Base-by-base conservation (phyloP, 2,113 vertebrate genomes). In the Atrichornis clamosus region DNA sequence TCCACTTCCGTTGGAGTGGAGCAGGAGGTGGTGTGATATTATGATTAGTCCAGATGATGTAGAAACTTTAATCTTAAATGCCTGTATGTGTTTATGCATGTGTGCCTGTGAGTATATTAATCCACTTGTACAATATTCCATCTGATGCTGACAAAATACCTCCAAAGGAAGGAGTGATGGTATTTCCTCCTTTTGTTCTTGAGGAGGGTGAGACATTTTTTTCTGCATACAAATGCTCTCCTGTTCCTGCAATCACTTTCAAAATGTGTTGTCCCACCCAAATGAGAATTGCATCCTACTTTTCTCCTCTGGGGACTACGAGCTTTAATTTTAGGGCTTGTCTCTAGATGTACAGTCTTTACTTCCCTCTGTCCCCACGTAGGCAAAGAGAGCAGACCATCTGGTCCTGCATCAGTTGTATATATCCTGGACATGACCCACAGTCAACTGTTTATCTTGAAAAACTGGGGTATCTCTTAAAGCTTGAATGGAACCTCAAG, bases 141-240 rank as follows among this genome's bases (percentile, higher is more conserved):
- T 84, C 39, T 89, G 64, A 95, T 78, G 47, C 50, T 94, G 86
- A 84, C 56, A 92, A 95, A 92, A 90, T 81, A 81, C 52, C 46
- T 89, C 60, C 35, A 81, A 89, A 90, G 83, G 92, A 88, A 94
- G 46, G 56, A 92, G 11, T 80, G 95, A 59, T 88, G 90, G 19
- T 84, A 95, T 97, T 97, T 97, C 96, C 96, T 96, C 27, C 94
- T 89, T 96, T 97, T 97, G 95, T 97, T 89, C 73, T 81, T 88
- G 44, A 92, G 68, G 39, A 81, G 64, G 21, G 79, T 47, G 92
- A 93, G 80, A 77, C 33, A 3, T 68, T 46, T 82, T 92, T 93
- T 91, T 86, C 79, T 86, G 64, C 39, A 39, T 33, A 84, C 10
- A 92, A 90, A 50, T 84, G 49, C 42, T 94, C 86, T 72, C 55